These are phyloP conservation scores for Rhagium mordax DNA, from an alignment of 2,888 invertebrate species.

Conservation along the genomic window DNA sequence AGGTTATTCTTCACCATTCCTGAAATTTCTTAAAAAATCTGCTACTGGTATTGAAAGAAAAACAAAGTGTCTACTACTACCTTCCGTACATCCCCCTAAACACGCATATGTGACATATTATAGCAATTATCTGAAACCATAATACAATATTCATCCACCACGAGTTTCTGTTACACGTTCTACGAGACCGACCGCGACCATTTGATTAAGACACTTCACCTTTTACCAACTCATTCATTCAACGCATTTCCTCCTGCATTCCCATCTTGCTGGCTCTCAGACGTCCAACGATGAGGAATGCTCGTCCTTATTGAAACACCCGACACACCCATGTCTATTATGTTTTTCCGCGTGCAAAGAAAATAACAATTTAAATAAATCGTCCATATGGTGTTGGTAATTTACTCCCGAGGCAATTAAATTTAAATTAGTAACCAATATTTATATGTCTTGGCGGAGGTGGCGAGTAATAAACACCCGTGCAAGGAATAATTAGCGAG, in stretches of 20 bases:
- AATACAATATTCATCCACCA: neutral
- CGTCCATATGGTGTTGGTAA: conserved; percentile 18
- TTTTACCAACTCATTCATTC: neutral
- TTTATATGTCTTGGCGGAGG: conserved; percentile 10
- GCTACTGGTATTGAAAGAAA: too few species aligned
- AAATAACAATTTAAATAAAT: conserved; percentile 26
- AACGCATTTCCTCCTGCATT: conserved; percentile 1
- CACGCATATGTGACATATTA: neutral
- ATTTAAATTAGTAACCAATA: conserved; percentile 29
- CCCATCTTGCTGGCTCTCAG: neutral
- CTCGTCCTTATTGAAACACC: conserved; percentile 12
- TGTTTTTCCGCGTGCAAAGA: conserved; percentile 16
- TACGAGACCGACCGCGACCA: too few species aligned
- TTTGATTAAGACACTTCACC: neutral
- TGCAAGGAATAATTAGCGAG: conserved; percentile 8
- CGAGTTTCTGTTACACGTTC: neutral
- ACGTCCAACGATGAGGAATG: conserved; percentile 15
- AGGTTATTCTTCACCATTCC: too few species aligned
- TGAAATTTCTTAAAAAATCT: too few species aligned
- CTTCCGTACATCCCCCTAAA: neutral
- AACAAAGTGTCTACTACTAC: too few species aligned
- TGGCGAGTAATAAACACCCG: conserved; percentile 20
- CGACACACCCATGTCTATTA: conserved; percentile 27
- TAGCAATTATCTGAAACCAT: neutral
- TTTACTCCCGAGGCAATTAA: conserved; percentile 23